These are phyloP conservation scores for Rhinophrynus dorsalis DNA, from an alignment of 2,797 vertebrate species.

Conservation along the genomic window DNA sequence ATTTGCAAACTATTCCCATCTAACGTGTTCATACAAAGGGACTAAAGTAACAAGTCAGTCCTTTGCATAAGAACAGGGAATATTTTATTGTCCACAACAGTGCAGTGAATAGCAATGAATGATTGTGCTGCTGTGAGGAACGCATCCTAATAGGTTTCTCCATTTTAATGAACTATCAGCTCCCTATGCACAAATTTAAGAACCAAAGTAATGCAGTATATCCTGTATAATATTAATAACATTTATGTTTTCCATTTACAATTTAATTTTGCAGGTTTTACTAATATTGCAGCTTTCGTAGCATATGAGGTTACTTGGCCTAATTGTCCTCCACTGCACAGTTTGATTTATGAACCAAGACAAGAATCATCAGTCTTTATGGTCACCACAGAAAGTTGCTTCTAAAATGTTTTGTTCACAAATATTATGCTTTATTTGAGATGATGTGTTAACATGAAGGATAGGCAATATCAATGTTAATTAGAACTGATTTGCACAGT, in stretches of 20 bases:
- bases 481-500: too few species aligned
- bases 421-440: too few species aligned
- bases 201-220: conserved; percentile 70
- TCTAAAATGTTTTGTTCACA: conserved; percentile 29
- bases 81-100: conserved; percentile 59
- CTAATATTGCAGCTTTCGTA: conserved; percentile 61
- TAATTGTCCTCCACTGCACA: conserved; percentile 70
- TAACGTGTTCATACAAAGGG: conserved; percentile 59
- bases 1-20: conserved; percentile 54
- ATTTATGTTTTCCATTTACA: conserved; percentile 71
- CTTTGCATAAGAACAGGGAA: conserved; percentile 56
- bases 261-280: conserved; percentile 65
- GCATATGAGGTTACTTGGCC: conserved; percentile 64
- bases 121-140: conserved; percentile 60
- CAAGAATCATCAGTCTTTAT: conserved; percentile 75
- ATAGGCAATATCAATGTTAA: too few species aligned
- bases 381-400: conserved; percentile 61
- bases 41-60: conserved; percentile 49
- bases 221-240: conserved; percentile 70
- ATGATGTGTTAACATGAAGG: too few species aligned
- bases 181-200: conserved; percentile 73
- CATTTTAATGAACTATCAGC: conserved; percentile 70
- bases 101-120: conserved; percentile 60
- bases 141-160: conserved; percentile 70
- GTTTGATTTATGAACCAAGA: conserved; percentile 74